These are phyloP conservation scores for Protobothrops mucrosquamatus DNA, from an alignment of 2,113 vertebrate genomes.

Conservation along the genomic window DNA sequence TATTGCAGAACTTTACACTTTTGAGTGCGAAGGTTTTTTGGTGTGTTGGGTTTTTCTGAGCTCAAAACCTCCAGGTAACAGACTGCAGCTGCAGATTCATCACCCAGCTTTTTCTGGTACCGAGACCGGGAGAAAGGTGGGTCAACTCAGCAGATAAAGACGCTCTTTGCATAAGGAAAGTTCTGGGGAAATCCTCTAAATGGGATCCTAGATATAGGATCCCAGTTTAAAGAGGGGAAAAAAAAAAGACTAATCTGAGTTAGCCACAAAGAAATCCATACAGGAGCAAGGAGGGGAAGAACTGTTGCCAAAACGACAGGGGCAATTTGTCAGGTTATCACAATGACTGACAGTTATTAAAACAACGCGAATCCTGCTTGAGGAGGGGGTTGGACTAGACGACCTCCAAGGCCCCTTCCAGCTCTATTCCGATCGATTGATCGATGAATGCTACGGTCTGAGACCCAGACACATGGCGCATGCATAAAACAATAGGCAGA, in stretches of 20 bases:
- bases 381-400: no score
- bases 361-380: background rate
- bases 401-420: no score
- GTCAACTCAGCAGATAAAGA: background rate
- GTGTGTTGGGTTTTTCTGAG: background rate
- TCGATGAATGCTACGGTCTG: background rate
- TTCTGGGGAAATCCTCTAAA: no score
- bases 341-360: background rate
- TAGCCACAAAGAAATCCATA: no score
- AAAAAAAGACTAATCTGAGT: no score
- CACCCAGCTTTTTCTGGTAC: background rate
- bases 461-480: background rate
- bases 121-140: no score
- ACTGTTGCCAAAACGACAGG: no score
- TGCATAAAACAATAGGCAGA: no score
- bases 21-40: background rate
- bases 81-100: background rate
- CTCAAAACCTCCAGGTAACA: background rate
- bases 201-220: no score
- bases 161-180: background rate
- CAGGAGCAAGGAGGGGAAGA: no score
- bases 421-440: no score
- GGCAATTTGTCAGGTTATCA: background rate
- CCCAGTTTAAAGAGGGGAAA: no score
- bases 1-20: background rate